Evolutionary conservation across 2,113 vertebrate genomes (phyloP).

Genomic region (Falco punctatus): DNA sequence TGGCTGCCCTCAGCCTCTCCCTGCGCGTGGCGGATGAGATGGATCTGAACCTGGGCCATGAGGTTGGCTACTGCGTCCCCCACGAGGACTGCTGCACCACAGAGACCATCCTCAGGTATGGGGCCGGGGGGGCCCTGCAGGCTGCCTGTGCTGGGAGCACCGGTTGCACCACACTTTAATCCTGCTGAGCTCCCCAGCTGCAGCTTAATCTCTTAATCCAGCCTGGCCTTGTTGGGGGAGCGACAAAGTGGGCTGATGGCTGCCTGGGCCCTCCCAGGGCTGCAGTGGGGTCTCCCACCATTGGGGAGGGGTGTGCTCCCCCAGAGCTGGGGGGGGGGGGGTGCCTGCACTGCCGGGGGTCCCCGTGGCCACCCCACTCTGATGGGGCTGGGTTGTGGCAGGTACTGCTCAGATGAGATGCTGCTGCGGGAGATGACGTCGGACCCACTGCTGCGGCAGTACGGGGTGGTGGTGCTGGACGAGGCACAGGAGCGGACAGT

Average conservation of each 20-base stretch:
- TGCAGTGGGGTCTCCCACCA: not conserved
- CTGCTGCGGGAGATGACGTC: slow-evolving; percentile 94
- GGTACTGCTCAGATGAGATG: slow-evolving; percentile 91
- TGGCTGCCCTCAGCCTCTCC: slow-evolving; percentile 88
- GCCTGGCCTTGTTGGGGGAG: not conserved
- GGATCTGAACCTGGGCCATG: slow-evolving; percentile 94
- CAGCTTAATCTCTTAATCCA: slow-evolving; percentile 26
- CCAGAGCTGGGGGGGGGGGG: accelerated
- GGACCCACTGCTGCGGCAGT: slow-evolving; percentile 85
- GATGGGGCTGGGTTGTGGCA: not conserved
- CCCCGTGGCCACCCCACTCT: accelerated
- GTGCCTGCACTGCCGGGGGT: accelerated
- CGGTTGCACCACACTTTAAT: not conserved
- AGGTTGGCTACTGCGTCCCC: slow-evolving; percentile 91
- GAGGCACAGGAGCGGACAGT: slow-evolving; percentile 91
- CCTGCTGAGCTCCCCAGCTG: not conserved
- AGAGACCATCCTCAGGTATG: slow-evolving; percentile 90
- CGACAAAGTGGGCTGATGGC: too few species aligned
- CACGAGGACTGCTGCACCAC: slow-evolving; percentile 91
- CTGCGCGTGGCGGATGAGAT: slow-evolving; percentile 93
- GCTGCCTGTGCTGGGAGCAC: not conserved
- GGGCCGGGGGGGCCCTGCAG: accelerated
- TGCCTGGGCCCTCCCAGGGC: too few species aligned
- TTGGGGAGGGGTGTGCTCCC: accelerated
- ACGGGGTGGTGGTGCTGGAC: slow-evolving; percentile 87